Base-by-base conservation (phyloP, 2,888 invertebrate species). In the Erebia ligea region DNA sequence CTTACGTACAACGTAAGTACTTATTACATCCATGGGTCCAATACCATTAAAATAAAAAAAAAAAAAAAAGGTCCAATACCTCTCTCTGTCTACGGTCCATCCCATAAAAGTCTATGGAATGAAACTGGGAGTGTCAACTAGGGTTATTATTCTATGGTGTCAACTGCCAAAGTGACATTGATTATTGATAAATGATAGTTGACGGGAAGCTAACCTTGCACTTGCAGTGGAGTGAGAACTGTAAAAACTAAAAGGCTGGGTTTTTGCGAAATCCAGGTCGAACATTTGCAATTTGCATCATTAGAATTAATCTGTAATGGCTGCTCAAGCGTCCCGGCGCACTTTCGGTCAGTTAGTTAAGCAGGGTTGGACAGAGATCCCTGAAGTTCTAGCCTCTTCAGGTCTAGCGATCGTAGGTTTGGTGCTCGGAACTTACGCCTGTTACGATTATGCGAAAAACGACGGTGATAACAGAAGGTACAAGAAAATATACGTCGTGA, bases 391-490 rank as follows among this genome's bases (percentile, higher is more conserved):
- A 57, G 95, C 94, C 42, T 92, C 95, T 34, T 87, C 94, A 2
- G 94, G 94, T 15, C 76, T 96, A 76, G 96, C 93, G 0, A 0
- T 96, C 0, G 80, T 94, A 52, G 96, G 96, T 42, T 64, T 95
- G 4, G 94, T 85, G 9, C 76, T 95, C 73, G 92, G 91, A 19
- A 81, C 82, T 21, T 63, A 89, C 52, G 95, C 94, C 2, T 76
- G 94, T 63, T 84, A 86, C 72, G 94, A 91, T 52, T 95, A 96
- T 77, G 81, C 89, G 25, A 87, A 90, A 72, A 94, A 91, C 54
- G 95, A 96, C 81, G 95, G 95, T 67, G 95, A 96, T 80, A 96
- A 96, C 80, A 94, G 94, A 74, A 94, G 93, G 80, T 96, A 96
- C 86, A 96, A 96, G 84, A 79, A 86, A 54, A 86, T 90, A 21